These are phyloP conservation scores for Stegana nigrithorax DNA, from an alignment of 2,888 invertebrate genomes.

Conservation along the genomic window DNA sequence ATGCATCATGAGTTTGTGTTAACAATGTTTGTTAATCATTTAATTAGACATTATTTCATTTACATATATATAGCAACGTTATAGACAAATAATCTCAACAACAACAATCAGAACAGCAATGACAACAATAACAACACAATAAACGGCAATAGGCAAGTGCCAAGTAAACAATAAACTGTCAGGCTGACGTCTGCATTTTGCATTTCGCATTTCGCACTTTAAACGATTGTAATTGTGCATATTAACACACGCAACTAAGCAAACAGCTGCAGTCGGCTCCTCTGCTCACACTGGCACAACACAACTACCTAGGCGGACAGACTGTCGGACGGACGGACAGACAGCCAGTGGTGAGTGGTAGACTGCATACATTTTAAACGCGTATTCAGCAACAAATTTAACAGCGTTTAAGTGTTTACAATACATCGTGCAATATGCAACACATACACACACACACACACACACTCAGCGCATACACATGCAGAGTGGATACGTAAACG, in stretches of 20 bases:
- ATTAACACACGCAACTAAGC: background rate
- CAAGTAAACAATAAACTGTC: background rate
- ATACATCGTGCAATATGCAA: background rate
- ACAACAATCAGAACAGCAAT: background rate
- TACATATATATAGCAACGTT: background rate
- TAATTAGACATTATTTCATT: constrained; percentile 2
- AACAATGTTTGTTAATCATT: background rate
- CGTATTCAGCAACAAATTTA: background rate
- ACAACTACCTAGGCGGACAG: background rate
- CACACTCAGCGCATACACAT: background rate
- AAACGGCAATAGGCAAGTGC: background rate
- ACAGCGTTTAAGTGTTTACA: background rate
- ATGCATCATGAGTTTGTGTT: too few relatives aligned
- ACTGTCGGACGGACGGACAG: too few relatives aligned
- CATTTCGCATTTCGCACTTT: constrained; percentile 3
- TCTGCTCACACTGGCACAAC: background rate
- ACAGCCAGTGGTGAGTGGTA: too few relatives aligned
- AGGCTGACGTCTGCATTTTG: constrained; percentile 4
- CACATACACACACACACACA: background rate
- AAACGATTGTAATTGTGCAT: background rate
- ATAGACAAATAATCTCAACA: background rate
- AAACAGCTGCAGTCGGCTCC: too few relatives aligned
- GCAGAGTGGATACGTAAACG: too few relatives aligned
- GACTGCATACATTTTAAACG: too few relatives aligned
- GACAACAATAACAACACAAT: background rate